Base-by-base conservation (phyloP, 1,140 invertebrate genomes). In the Mya arenaria region DNA sequence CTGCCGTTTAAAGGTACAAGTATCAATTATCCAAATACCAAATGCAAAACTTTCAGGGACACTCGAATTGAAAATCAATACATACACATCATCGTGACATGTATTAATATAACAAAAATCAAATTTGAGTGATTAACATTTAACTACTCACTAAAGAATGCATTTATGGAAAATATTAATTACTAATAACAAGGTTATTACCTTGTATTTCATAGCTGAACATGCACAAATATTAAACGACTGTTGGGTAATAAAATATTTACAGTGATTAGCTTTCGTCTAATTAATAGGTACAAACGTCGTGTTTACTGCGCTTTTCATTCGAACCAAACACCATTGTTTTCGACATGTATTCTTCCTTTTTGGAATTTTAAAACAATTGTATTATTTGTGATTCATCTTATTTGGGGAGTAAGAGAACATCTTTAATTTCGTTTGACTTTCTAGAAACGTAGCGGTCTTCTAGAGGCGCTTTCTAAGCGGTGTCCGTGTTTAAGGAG, bases 391-490 rank as follows among this genome's bases (percentile, higher is more conserved):
- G 19, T 28, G 15, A 34, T 62, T 34, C 19, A 17, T 62, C 30
- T 1, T 23, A 62, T 17, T 28, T 23, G 15, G 19, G 25, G 28
- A 1, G 25, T 1, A 17, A 17, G 19, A 8, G 8, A 60, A 8
- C 56, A 10, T 23, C 8, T 60, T 30, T 23, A 60, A 19, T 62
- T 15, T 10, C 23, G 58, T 60, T 17, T 60, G n/a, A 15, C 17
- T 39, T 65, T 79, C 17, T 56, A 80, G 78, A 25, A 6, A 19
- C 13, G 58, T 8, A 71, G 23, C n/a, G 66, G 66, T n/a, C 66
- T 73, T 15, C 19, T 81, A 37, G 48, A 63, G 25, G 56, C 78
- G 28, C 56, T 81, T 19, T 5, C 28, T 19, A 55, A 32, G n/a
- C 52, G 52, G 41, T 81, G 41, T 63, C 78, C 78, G 4, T 41